Evolutionary conservation across 1,140 invertebrate genomes (phyloP), one percentile per base, ranked within the genome.

Genomic region (Zaprionus africanus): DNA sequence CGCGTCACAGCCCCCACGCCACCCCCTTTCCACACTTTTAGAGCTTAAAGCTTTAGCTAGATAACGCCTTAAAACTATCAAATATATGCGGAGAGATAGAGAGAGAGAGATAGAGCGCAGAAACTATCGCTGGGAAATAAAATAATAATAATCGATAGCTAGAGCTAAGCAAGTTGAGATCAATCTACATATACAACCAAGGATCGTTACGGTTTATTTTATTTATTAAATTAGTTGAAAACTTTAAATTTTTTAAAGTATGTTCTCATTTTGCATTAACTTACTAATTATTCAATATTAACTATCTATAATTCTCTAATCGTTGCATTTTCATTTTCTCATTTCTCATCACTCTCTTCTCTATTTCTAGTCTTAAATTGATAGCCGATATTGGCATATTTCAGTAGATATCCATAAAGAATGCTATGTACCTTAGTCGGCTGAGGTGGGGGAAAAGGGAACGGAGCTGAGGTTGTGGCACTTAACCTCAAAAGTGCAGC

Each of bases 401-500:
- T 38, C 13, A 38, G 12, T 38, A 4, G 13, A 13, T 38, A 15
- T 15, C 12, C 12, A 36, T 12, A 36, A 13, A 36, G 12, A 12
- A 36, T 36, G 12, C 0, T 36, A 36, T 36, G 7, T 36, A 36
- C n/a, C n/a, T n/a, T n/a, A n/a, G 15, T 41, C 9, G 34, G 19
- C 11, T 1, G 12, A 1, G 17, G 3, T 59, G 13, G 34, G 1
- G 38, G 0, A 24, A n/a, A 51, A 31, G 54, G 5, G n/a, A 1
- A 51, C 17, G 13, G 19, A 3, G n/a, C n/a, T 17, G 54, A 41
- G 51, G 26, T 38, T 38, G 41, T 11, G 28, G 76, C 85, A 82
- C 76, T 90, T 90, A 90, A 82, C 81, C 85, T 72, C 76, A 82
- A 79, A 88, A 78, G 68, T 78, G 78, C 65, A 78, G 19, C 61